A percentile compares a stretch with the other conserved stretches of the same genome.
phyloP scores from a whole-genome alignment of 2,113 vertebrate genomes.

The Hemicordylus capensis region DNA sequence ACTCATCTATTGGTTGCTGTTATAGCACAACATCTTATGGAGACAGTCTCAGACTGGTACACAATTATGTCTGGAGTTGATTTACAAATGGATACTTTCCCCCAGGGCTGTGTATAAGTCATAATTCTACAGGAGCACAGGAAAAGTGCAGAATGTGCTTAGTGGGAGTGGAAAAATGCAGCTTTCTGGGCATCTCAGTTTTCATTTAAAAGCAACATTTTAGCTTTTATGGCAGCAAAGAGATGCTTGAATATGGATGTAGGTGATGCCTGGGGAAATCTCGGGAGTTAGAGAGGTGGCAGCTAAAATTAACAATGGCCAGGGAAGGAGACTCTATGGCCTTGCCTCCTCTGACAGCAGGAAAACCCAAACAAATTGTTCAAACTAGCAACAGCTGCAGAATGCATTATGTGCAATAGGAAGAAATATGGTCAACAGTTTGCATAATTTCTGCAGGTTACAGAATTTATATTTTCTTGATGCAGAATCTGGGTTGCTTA shows the following conservation, averaged over 20 bases:
- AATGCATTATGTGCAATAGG: not conserved
- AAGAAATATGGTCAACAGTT: not conserved
- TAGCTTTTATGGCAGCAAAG: not conserved
- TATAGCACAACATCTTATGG: not conserved
- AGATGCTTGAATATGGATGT: not conserved
- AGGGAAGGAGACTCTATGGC: not conserved
- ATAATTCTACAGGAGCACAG: too few relatives aligned
- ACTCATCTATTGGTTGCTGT: not conserved
- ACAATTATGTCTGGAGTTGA: not conserved
- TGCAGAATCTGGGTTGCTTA: not conserved
- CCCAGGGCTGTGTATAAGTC: too few relatives aligned
- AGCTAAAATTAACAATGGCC: too few relatives aligned
- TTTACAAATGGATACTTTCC: not conserved
- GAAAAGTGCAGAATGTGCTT: too few relatives aligned
- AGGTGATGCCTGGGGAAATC: not conserved
- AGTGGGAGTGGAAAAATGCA: too few relatives aligned
- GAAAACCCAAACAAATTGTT: not conserved
- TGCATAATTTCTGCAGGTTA: not conserved
- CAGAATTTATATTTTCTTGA: not conserved
- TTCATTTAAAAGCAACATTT: too few relatives aligned
- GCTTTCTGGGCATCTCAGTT: not conserved
- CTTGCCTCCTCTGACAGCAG: not conserved
- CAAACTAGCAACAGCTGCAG: not conserved
- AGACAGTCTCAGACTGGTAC: too few relatives aligned
- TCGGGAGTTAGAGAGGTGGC: too few relatives aligned